These are phyloP conservation scores for Lithobates sylvaticus DNA, from an alignment of 2,797 vertebrate species.

Conservation along the genomic window DNA sequence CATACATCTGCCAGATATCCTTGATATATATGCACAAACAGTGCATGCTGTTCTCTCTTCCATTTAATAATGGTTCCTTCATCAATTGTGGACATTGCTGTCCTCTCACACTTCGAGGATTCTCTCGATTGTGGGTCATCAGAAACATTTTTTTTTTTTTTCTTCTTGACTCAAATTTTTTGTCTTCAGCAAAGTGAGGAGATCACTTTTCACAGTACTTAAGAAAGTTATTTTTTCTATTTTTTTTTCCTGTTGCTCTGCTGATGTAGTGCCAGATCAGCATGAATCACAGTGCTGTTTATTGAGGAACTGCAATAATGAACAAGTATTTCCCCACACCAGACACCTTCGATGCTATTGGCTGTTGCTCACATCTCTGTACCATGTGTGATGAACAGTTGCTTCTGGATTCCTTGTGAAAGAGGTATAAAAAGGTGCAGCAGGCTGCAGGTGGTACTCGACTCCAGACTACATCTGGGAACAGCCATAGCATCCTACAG, in stretches of 20 bases:
- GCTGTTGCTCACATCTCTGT: background rate
- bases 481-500: background rate
- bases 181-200: background rate
- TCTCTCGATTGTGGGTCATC: background rate
- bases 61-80: background rate
- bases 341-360: background rate
- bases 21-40: background rate
- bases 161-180: background rate
- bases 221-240: constrained; percentile 34
- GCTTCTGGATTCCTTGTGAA: constrained; percentile 38
- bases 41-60: background rate
- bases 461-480: background rate
- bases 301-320: constrained; percentile 41
- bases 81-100: background rate
- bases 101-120: background rate
- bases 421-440: constrained; percentile 43
- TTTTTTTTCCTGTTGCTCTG: constrained; percentile 18
- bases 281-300: constrained; percentile 33
- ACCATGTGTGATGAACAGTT: constrained; percentile 10
- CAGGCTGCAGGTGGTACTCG: background rate
- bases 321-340: background rate
- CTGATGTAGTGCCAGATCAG: constrained; percentile 2
- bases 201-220: background rate
- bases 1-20: background rate
- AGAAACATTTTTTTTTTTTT: background rate